Conservation (phyloP, 2,797 vertebrate genomes). For the Bovichtus variegatus region DNA sequence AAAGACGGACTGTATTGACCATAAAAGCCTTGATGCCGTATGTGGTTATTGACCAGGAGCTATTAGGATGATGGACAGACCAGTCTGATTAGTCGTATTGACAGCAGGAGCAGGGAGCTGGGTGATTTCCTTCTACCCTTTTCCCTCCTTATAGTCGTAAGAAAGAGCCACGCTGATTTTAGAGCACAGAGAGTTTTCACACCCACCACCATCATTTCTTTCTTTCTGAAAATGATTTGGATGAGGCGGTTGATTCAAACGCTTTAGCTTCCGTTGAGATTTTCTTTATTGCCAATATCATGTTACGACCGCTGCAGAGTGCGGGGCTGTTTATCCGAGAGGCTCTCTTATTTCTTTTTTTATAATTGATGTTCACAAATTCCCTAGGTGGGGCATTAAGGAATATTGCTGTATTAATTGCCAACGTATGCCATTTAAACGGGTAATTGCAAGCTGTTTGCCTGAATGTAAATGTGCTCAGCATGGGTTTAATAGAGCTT, state of each 20-base stretch:
- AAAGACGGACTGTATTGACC: constrained; percentile 36
- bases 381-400: constrained; percentile 67
- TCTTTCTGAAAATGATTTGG: constrained; percentile 15
- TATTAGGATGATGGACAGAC: constrained; percentile 56
- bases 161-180: not conserved
- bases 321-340: constrained; percentile 40
- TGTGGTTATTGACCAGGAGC: constrained; percentile 63
- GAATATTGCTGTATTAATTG: constrained; percentile 81
- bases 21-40: no score
- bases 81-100: constrained; percentile 62
- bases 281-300: constrained; percentile 20
- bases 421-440: constrained; percentile 56
- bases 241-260: constrained; percentile 25
- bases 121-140: constrained; percentile 27
- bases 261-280: constrained; percentile 9
- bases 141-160: not conserved
- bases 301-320: constrained; percentile 24
- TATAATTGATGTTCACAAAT: constrained; percentile 76
- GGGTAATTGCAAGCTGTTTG: constrained; percentile 66
- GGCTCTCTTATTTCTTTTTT: constrained; percentile 67
- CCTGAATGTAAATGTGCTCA: constrained; percentile 60
- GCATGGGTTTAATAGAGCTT: constrained; percentile 54
- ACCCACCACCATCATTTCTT: not conserved
- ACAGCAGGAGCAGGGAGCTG: constrained; percentile 45
- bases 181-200: constrained; percentile 19